phyloP scores from a whole-genome alignment of 2,113 vertebrate species.

The Panurus biarmicus region DNA sequence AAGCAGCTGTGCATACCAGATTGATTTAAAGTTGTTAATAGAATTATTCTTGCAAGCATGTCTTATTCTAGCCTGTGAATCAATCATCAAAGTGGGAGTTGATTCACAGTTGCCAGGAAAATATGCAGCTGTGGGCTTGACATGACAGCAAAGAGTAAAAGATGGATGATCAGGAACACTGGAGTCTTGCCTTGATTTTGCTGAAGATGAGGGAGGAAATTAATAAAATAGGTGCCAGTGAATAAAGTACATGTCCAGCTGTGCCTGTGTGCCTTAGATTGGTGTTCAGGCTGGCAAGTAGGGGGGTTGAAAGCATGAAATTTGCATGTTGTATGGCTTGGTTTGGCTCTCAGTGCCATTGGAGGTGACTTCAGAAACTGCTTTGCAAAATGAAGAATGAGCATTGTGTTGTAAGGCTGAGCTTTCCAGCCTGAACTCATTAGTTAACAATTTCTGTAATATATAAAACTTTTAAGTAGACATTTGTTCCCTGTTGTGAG shows the following conservation, averaged over 20 bases:
- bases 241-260: not conserved
- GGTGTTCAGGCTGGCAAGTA: not conserved
- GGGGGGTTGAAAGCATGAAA: not conserved
- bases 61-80: constrained; percentile 10
- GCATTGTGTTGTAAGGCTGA: not conserved
- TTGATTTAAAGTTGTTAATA: not conserved
- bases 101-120: constrained; percentile 8
- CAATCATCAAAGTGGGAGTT: not conserved
- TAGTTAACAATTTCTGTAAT: not conserved
- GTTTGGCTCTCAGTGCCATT: not conserved
- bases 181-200: not conserved
- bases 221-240: not conserved
- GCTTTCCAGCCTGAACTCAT: not conserved
- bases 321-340: not conserved
- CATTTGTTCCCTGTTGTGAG: not conserved
- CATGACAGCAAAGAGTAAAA: not conserved
- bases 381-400: not conserved
- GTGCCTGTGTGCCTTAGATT: not conserved
- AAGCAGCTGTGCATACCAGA: not conserved
- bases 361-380: not conserved
- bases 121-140: constrained; percentile 22
- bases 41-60: not conserved
- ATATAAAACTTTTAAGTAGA: not conserved
- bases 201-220: not conserved
- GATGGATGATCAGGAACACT: not conserved